These are phyloP conservation scores for Globicephala melas DNA, from an alignment of 2,113 vertebrate genomes.

Conservation along the genomic window DNA sequence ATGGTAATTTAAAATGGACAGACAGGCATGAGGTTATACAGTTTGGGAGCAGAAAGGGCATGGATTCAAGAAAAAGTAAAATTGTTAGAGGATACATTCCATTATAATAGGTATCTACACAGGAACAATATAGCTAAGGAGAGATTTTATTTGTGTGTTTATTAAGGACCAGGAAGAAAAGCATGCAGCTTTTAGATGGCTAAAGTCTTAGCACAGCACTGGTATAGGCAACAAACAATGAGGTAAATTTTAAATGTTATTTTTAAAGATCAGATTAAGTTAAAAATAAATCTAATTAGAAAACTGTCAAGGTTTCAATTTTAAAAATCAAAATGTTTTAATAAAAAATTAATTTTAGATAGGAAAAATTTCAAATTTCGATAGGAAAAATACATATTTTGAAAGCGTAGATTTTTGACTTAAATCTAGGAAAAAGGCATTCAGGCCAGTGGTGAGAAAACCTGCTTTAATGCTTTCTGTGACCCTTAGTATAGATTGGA, in stretches of 20 bases:
- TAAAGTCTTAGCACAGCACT: background rate
- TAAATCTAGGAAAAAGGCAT: constrained; percentile 29
- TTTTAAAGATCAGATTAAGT: constrained; percentile 10
- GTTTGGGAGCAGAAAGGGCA: background rate
- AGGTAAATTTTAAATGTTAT: constrained; percentile 12
- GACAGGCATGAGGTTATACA: background rate
- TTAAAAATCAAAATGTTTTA: constrained; percentile 6
- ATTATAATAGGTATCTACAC: background rate
- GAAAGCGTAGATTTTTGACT: constrained; percentile 14
- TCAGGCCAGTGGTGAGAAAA: background rate
- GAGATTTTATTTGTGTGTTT: background rate
- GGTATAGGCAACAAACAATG: background rate
- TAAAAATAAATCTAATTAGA: background rate
- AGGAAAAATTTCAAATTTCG: background rate
- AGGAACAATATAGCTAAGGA: background rate
- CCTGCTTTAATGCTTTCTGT: background rate
- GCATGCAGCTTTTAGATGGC: background rate
- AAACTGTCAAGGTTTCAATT: background rate
- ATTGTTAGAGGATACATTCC: background rate
- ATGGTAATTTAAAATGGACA: background rate
- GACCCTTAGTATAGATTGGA: background rate
- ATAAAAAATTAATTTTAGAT: background rate
- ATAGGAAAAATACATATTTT: background rate
- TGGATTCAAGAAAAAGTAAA: background rate
- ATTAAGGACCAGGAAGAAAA: constrained; percentile 16